Percentiles rank a stretch among this genome's conserved stretches.
These are phyloP conservation scores for Scaptomyza graminum DNA, from an alignment of 1,140 invertebrate genomes.

Conservation along the genomic window DNA sequence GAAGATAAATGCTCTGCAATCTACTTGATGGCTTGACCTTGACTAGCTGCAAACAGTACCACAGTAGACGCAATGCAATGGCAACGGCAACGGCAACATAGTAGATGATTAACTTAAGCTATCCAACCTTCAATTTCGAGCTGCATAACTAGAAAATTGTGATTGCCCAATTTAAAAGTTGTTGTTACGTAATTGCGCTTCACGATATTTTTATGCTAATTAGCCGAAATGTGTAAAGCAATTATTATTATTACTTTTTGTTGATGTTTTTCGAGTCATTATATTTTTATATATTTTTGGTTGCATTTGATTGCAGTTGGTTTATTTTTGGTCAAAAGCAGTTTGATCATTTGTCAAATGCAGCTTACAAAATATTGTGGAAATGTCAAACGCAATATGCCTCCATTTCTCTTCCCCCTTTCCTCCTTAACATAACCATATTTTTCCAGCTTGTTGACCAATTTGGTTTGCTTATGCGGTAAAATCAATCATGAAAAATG, in stretches of 20 bases:
- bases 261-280: slow-evolving; percentile 6
- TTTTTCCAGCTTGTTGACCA: slow-evolving; percentile 40
- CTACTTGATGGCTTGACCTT: slow-evolving; percentile 19
- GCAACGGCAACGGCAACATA: neutral
- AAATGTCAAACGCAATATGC: slow-evolving; percentile 31
- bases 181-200: slow-evolving; percentile 12
- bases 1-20: slow-evolving; percentile 30
- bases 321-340: neutral
- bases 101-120: slow-evolving; percentile 10
- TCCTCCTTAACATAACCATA: neutral
- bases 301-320: slow-evolving; percentile 5
- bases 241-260: neutral
- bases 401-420: neutral
- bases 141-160: slow-evolving; percentile 5
- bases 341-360: slow-evolving; percentile 34
- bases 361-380: slow-evolving; percentile 1
- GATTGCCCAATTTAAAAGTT: slow-evolving; percentile 24
- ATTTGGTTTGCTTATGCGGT: slow-evolving; percentile 31
- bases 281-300: no score
- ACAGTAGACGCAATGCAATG: slow-evolving; percentile 21
- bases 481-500: slow-evolving; percentile 74
- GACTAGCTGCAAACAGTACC: slow-evolving; percentile 9
- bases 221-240: slow-evolving; percentile 20
- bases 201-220: slow-evolving; percentile 23
- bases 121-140: slow-evolving; percentile 22